Evolutionary conservation across 92 coral and sea anemone genomes (phyloP), one percentile per base, ranked within the genome.

Genomic region (Heteractis magnifica): DNA sequence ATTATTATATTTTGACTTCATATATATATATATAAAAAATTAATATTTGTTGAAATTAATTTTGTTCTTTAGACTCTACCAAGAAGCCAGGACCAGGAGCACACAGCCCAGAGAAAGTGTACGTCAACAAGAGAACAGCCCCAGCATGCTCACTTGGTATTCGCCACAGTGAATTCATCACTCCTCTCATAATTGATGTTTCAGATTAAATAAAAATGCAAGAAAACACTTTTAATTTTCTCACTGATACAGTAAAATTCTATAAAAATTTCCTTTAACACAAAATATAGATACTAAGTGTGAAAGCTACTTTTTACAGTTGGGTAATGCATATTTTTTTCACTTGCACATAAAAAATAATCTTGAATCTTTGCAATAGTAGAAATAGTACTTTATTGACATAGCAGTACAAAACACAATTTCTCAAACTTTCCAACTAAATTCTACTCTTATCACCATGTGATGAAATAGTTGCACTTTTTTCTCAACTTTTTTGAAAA

Each of bases 41-140:
- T 58, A n/a, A 79, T 19, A 13, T 80, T 10, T 21, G 10, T 65
- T 15, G 44, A 34, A 34, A 34, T 34, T 34, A 34, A 34, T 15
- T 34, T 44, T 64, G 44, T 55, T 77, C 51, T 76, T 14, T 85
- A 94, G 99, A 96, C 76, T 86, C 94, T 23, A 96, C 99, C 23
- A 79, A 85, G 85, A 96, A 96, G 78, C 99, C 99, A 60, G 99
- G 99, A 7, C 99, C 99, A n/a, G 99, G 99, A n/a, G 98, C 98
- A 12, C 98, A 96, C 93, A 94, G 99, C 87, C 99, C 99, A 77
- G 99, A 96, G 92, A 92, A 96, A 77, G 98, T 94, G 51, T 85
- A 83, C 49, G 88, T 88, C 74, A 96, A 88, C 87, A 96, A 94
- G 84, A 65, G 78, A 5, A 68, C 55, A 10, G 93, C 94, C 15